Conservation (phyloP, 37 sponge, comb jelly and placozoan genomes). For the Cliona cf. orientalis region DNA sequence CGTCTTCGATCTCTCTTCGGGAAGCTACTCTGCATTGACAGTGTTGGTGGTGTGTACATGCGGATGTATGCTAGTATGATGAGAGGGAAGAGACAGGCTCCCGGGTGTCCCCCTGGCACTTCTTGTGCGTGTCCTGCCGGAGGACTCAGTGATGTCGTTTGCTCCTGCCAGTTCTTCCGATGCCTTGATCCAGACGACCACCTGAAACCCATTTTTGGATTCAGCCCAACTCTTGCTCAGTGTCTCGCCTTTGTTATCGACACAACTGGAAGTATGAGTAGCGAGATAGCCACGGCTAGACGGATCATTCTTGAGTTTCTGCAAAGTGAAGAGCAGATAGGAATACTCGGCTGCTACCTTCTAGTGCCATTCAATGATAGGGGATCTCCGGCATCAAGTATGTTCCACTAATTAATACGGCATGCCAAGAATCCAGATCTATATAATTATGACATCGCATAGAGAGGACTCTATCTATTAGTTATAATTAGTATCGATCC, state of each 20-base stretch:
- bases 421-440: too few relatives aligned
- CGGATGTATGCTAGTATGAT: too few relatives aligned
- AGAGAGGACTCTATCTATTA: too few relatives aligned
- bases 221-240: neutral
- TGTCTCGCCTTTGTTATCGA: conserved; percentile 47
- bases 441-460: too few relatives aligned
- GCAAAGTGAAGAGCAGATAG: conserved; percentile 16
- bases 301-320: neutral
- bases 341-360: conserved; percentile 25
- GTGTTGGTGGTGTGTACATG: neutral
- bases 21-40: conserved; percentile 26
- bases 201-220: conserved; percentile 30
- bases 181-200: conserved; percentile 29
- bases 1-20: conserved; percentile 11
- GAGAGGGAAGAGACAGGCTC: conserved; percentile 5
- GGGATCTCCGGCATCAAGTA: too few relatives aligned
- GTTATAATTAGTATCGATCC: neutral
- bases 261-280: conserved; percentile 41
- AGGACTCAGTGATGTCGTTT: neutral
- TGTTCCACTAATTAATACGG: too few relatives aligned
- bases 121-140: conserved; percentile 2
- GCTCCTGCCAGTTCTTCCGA: conserved; percentile 25
- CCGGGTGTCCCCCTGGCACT: too few relatives aligned
- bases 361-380: conserved; percentile 51
- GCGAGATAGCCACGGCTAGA: conserved; percentile 18